Conservation (phyloP, 2,888 invertebrate genomes). For the Melieria picta region DNA sequence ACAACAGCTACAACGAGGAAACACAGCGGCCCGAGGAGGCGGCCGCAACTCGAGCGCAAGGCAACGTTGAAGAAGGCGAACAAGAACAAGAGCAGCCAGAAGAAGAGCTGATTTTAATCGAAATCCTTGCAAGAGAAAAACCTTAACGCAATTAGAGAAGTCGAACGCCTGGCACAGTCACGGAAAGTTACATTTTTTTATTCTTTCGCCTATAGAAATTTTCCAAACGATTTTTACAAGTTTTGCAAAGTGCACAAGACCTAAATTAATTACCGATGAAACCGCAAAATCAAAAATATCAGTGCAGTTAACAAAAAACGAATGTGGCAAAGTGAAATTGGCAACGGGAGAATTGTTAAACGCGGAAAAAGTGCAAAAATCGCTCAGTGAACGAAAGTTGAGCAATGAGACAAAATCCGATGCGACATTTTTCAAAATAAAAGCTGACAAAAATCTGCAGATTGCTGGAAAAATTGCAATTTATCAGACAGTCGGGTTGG, state of each 20-base stretch:
- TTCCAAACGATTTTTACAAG: too few species aligned
- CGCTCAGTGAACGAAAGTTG: too few species aligned
- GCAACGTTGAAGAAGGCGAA: neutral
- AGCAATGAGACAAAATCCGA: too few species aligned
- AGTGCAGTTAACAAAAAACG: too few species aligned
- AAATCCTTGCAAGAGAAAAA: constrained; percentile 33
- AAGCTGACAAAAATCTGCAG: neutral
- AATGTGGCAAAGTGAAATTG: too few species aligned
- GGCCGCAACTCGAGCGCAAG: neutral
- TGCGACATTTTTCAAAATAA: too few species aligned
- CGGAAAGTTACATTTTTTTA: constrained; percentile 3
- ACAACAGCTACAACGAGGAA: constrained; percentile 19
- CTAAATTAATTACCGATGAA: too few species aligned
- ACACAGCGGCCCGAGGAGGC: neutral
- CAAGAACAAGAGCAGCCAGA: neutral
- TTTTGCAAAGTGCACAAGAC: too few species aligned
- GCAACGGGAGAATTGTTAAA: too few species aligned
- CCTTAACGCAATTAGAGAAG: constrained; percentile 61
- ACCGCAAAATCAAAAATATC: too few species aligned
- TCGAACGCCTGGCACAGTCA: constrained; percentile 32
- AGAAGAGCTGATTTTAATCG: constrained; percentile 13
- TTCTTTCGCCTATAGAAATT: too few species aligned
- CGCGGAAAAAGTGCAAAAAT: too few species aligned
- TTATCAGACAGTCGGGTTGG: neutral
- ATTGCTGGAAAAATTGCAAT: constrained; percentile 15